Evolutionary conservation across 2,888 invertebrate genomes (phyloP).

Genomic region (Eupithecia inturbata): DNA sequence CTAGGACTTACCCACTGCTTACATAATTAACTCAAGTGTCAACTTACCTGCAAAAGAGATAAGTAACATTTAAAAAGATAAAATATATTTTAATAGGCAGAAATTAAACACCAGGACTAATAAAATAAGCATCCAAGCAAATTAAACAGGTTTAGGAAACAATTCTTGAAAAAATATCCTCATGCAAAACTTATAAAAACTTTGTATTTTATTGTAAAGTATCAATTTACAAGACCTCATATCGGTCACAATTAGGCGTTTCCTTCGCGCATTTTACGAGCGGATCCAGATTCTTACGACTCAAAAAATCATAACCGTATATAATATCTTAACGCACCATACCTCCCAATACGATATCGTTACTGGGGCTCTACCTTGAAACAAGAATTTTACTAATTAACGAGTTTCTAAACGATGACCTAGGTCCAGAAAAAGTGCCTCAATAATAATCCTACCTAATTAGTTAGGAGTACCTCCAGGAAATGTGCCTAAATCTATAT

Average conservation of each 20-base stretch:
- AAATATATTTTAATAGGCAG: slow-evolving; percentile 11
- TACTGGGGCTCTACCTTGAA: slow-evolving; percentile 31
- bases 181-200: slow-evolving; percentile 8
- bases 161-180: slow-evolving; percentile 2
- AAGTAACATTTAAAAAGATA: not conserved
- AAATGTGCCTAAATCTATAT: too few relatives aligned
- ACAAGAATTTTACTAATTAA: not conserved
- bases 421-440: not conserved
- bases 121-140: slow-evolving; percentile 3
- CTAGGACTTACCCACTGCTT: slow-evolving; percentile 47
- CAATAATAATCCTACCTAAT: too few relatives aligned
- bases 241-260: slow-evolving; percentile 43
- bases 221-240: slow-evolving; percentile 42
- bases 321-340: slow-evolving; percentile 51
- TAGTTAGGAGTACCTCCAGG: too few relatives aligned
- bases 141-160: not conserved
- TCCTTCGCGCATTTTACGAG: slow-evolving; percentile 48
- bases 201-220: slow-evolving; percentile 27
- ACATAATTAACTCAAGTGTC: slow-evolving; percentile 27
- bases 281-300: slow-evolving; percentile 51
- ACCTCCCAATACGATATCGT: slow-evolving; percentile 55
- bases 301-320: slow-evolving; percentile 51
- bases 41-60: slow-evolving; percentile 38
- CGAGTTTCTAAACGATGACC: not conserved
- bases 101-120: slow-evolving; percentile 1